These are phyloP conservation scores for Subacronicta megacephala DNA, from an alignment of 2,888 invertebrate species.

Conservation along the genomic window DNA sequence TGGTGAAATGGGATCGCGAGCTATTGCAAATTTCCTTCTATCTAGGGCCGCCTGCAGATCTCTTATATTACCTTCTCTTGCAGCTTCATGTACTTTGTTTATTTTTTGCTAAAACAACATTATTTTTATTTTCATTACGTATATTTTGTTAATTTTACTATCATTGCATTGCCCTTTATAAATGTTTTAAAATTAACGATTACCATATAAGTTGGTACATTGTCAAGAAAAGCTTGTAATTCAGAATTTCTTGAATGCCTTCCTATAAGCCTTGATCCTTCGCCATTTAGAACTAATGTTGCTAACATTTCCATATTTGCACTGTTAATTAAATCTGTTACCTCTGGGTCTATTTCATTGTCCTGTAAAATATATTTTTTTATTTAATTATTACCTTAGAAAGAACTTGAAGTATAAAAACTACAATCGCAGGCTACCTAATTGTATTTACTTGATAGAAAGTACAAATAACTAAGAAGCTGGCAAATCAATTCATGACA, in stretches of 20 bases:
- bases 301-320: conserved; percentile 97
- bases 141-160: not conserved
- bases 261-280: conserved; percentile 94
- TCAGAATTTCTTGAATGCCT: conserved; percentile 93
- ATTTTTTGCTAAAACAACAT: conserved; percentile 95
- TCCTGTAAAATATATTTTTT: conserved; percentile 73
- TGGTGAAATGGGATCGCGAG: conserved; percentile 95
- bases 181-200: conserved; percentile 45
- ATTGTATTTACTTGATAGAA: conserved; percentile 55
- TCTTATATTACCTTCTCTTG: conserved; percentile 94
- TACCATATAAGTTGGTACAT: conserved; percentile 96
- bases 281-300: conserved; percentile 95
- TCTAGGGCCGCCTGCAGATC: conserved; percentile 96
- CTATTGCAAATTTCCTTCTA: conserved; percentile 96
- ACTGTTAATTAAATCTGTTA: conserved; percentile 91
- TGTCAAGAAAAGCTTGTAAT: conserved; percentile 95
- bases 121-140: too few relatives aligned
- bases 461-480: conserved; percentile 83
- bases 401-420: conserved; percentile 38
- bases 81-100: conserved; percentile 95
- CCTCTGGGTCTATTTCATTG: conserved; percentile 90
- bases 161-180: not conserved
- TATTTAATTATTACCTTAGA: conserved; percentile 9
- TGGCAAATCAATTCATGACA: conserved; percentile 85
- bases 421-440: conserved; percentile 73